Percentiles rank a stretch among this genome's conserved stretches.
Conservation (phyloP, 2,113 vertebrate genomes). For the Bothrops jararaca region DNA sequence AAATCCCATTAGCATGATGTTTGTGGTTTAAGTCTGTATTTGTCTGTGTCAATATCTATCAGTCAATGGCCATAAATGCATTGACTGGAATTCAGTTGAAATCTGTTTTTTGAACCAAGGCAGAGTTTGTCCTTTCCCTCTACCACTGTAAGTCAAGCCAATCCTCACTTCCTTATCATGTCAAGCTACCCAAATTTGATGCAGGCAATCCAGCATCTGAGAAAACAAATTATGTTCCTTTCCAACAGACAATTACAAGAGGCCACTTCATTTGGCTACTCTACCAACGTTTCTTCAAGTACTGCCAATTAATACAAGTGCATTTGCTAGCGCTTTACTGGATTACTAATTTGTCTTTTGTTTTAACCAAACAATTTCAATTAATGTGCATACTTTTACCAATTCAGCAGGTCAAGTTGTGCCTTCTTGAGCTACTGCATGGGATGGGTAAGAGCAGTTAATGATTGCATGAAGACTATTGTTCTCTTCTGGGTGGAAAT, state of each 20-base stretch:
- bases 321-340: background rate
- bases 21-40: background rate
- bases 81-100: background rate
- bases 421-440: background rate
- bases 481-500: background rate
- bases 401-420: background rate
- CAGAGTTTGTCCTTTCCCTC: background rate
- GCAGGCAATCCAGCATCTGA: background rate
- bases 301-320: background rate
- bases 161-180: background rate
- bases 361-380: background rate
- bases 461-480: background rate
- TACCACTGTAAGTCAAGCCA: background rate
- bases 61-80: background rate
- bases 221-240: background rate
- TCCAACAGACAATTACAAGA: background rate
- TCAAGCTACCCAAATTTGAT: background rate
- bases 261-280: background rate
- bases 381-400: background rate
- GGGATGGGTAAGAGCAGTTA: background rate
- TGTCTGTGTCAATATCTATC: background rate
- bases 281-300: background rate
- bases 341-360: background rate
- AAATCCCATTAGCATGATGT: background rate
- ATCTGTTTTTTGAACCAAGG: background rate